Base-by-base conservation (phyloP, 2,797 vertebrate species). In the Sarcophilus harrisii region DNA sequence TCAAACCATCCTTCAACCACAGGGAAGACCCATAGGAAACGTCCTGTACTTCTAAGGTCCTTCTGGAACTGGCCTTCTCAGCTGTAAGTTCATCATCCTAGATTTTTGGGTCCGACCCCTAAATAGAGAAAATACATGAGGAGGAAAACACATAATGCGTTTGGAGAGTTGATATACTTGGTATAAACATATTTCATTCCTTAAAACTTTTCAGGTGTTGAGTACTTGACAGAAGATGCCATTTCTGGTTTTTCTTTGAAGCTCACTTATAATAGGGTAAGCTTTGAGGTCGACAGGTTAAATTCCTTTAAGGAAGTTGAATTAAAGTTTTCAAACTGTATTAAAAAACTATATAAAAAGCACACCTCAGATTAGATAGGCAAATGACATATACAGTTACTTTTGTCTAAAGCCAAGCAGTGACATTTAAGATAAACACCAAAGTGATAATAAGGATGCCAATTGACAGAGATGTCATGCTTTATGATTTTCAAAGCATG, bases 21-120 rank as follows among this genome's bases (percentile, higher is more conserved):
- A 8, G 66, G 90, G 1, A 8, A 97, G 95, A 96, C 96, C 60
- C 81, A 11, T 1, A 18, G 97, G 92, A 57, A 92, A 91, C 49
- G 55, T 90, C 0, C 29, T 1, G 91, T 92, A 57, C 95, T 1
- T 87, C 94, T 49, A 60, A 66, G 0, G 92, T 30, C 66, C 94
- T 28, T 27, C 5, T 92, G 95, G 98, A 97, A 97, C 94, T 93
- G 96, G 97, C 96, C 59, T 57, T 91, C 0, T 27, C 38, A 97
- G 13, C 90, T 97, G 98, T 99, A 98, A 99, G 98, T 93, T 58
- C 81, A 93, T 52, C 30, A 24, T 58, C 91, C 94, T 93, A 45
- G 91, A 59, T 57, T 55, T 13, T 95, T 38, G 52, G 18, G 9
- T 60, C 32, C 92, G 66, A 58, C 28, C 24, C 52, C 14, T 57